Evolutionary conservation across 2,888 invertebrate genomes (phyloP).

Genomic region (Schrankia costaestrigalis): DNA sequence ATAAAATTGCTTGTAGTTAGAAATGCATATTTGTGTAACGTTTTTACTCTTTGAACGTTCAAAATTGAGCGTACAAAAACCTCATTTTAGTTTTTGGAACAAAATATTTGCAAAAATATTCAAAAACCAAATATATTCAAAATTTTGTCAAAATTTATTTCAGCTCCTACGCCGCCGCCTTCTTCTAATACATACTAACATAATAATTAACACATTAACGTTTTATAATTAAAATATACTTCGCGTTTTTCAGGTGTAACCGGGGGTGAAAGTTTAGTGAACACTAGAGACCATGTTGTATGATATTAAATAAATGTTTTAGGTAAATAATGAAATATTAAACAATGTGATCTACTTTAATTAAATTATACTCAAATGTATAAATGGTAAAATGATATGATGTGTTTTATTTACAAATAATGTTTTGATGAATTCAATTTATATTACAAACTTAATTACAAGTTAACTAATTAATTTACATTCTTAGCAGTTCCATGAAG

Average conservation of each 20-base stretch:
- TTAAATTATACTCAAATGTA: constrained; percentile 17
- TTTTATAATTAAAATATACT: constrained; percentile 8
- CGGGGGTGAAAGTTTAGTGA: constrained; percentile 51
- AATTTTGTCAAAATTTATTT: constrained; percentile 6
- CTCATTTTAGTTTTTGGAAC: no score
- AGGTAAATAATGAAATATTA: constrained; percentile 8
- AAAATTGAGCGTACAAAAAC: no score
- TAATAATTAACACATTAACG: neutral
- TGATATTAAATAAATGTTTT: constrained; percentile 21
- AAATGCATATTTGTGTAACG: no score
- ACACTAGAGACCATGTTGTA: constrained; percentile 49
- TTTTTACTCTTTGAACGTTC: no score
- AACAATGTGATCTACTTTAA: constrained; percentile 6
- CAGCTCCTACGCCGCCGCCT: neutral
- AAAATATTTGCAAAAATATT: no score
- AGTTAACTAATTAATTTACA: no score
- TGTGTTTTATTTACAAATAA: constrained; percentile 3
- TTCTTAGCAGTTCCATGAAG: no score
- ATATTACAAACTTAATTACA: no score
- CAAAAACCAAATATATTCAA: no score
- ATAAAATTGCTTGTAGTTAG: no score
- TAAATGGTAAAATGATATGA: no score
- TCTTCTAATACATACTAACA: constrained; percentile 5
- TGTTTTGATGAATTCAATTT: no score
- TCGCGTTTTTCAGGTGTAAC: constrained; percentile 47